Percentiles rank a stretch among this genome's conserved stretches.
phyloP scores from a whole-genome alignment of 2,797 vertebrate species.

The Lutjanus argentimaculatus region DNA sequence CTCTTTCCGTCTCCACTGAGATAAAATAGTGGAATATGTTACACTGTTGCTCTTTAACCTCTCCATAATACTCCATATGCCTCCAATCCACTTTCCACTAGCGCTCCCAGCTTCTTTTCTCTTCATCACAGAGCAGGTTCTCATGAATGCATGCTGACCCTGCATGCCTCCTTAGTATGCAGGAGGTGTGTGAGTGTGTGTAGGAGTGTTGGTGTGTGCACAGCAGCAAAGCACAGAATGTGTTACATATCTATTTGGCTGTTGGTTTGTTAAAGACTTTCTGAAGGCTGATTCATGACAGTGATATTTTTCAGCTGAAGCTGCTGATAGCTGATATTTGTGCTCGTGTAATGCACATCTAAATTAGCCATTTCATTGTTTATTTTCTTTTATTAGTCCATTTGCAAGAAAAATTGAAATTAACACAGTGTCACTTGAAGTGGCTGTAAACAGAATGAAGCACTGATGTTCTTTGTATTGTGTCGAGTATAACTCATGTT shows the following conservation, averaged over 20 bases:
- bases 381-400: constrained; percentile 12
- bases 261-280: constrained; percentile 28
- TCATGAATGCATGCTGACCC: constrained; percentile 74
- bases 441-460: constrained; percentile 9
- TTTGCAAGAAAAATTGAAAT: constrained; percentile 17
- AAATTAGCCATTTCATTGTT: constrained; percentile 30
- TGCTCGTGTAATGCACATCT: constrained; percentile 7
- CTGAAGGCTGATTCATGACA: constrained; percentile 32
- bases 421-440: constrained; percentile 8
- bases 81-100: constrained; percentile 49
- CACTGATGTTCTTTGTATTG: constrained; percentile 21
- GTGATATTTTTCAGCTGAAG: constrained; percentile 36
- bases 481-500: neutral
- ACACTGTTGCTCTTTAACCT: constrained; percentile 58
- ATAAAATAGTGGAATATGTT: constrained; percentile 53
- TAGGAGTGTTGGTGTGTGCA: constrained; percentile 14
- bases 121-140: constrained; percentile 65
- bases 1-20: constrained; percentile 4
- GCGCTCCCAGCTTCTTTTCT: constrained; percentile 46
- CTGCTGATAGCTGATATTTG: constrained; percentile 4
- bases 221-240: constrained; percentile 16
- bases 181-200: constrained; percentile 16
- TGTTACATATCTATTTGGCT: constrained; percentile 15
- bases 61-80: constrained; percentile 55
- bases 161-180: constrained; percentile 54